A percentile compares a stretch with the other conserved stretches of the same genome.
phyloP scores from a whole-genome alignment of 1,140 invertebrate species.

The Ceratitis capitata region DNA sequence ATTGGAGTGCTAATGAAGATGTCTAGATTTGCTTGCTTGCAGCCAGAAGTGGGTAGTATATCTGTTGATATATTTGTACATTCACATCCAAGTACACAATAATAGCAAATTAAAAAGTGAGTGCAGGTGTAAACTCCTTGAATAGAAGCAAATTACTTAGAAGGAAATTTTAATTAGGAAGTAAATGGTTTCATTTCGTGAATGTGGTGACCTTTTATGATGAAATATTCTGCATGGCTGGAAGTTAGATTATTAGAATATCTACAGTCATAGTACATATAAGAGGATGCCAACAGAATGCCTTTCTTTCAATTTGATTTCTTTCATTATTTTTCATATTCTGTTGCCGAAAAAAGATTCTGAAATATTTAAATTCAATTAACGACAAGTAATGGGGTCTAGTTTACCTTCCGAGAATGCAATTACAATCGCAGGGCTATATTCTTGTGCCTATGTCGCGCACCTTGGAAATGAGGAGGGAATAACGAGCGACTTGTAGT shows the following conservation, averaged over 20 bases:
- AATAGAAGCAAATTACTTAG: constrained; percentile 34
- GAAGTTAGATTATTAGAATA: background rate
- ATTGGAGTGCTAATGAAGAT: background rate
- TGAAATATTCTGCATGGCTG: background rate
- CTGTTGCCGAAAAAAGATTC: no score
- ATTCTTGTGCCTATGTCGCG: no score
- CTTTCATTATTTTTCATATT: no score
- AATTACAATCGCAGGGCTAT: no score
- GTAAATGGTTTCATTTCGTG: constrained; percentile 15
- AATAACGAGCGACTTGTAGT: no score
- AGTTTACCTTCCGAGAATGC: no score
- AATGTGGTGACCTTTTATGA: background rate
- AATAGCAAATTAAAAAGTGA: background rate
- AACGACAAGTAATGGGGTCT: no score
- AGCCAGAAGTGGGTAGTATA: no score
- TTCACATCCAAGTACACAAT: background rate
- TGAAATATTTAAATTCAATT: no score
- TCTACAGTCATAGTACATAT: no score
- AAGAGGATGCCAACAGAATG: background rate
- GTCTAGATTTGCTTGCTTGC: background rate
- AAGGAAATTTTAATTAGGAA: constrained; percentile 37
- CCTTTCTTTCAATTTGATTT: background rate
- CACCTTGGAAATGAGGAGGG: no score
- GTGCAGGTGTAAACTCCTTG: background rate
- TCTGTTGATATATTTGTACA: background rate